Base-by-base conservation (phyloP, 2,113 vertebrate species). In the Sylvilagus bachmani region DNA sequence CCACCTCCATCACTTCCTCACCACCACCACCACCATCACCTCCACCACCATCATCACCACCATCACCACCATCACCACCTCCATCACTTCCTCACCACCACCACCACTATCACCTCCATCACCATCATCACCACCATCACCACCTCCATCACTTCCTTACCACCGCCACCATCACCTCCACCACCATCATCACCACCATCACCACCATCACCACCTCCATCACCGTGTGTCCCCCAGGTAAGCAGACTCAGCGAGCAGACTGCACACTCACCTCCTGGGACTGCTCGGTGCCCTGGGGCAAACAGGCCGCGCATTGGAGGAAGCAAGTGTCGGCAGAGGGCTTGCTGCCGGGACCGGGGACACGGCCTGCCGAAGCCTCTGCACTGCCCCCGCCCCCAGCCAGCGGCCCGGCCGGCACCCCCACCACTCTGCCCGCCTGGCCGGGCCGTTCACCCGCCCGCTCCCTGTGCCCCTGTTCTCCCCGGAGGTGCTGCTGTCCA, bases 401-500 rank as follows among this genome's bases (percentile, higher is more conserved):
- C n/a, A 53, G 53, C 70, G 27, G 49, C 82, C 71, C 24, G 31
- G 73, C 36, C 17, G 29, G 29, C 78, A 51, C 17, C 17, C 33
- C 27, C 1, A 31, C 16, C 61, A 19, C 33, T 29, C 78, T 24
- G 33, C 51, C 53, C 44, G 22, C 49, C 55, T 71, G 12, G 44
- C 44, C 38, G 38, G 38, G 11, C 21, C 36, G 0, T 8, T 29
- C 31, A 3, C 66, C 27, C 5, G 38, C 38, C 38, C n/a, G 38
- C 10, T 53, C 61, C 67, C 21, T 5, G 53, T 17, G 29, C 9
- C n/a, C 36, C 66, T 0, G 0, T 25, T 51, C 51, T 73, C 49
- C 51, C 67, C 0, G 1, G n/a, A 99, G 99, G 97, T 98, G 27
- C 96, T 99, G 36, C 97, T 97, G 88, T 98, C 98, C 58, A 98